phyloP scores from a whole-genome alignment of 1,140 invertebrate genomes.

The Drosophila kepulauana region DNA sequence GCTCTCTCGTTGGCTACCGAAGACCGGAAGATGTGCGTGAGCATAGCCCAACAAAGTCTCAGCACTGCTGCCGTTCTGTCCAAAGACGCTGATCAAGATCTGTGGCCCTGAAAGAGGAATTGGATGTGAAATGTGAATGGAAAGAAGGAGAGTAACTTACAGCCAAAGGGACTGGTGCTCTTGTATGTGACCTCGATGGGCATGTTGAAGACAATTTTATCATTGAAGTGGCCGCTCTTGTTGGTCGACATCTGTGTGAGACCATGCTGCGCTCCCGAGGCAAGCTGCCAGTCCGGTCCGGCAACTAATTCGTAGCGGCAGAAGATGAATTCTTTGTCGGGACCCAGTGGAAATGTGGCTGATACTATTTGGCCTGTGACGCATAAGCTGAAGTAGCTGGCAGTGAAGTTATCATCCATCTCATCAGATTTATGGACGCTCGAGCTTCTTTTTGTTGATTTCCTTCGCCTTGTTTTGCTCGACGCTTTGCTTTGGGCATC shows the following conservation, averaged over 20 bases:
- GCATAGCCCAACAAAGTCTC: constrained; percentile 83
- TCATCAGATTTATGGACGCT: constrained; percentile 10
- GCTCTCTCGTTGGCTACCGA: constrained; percentile 38
- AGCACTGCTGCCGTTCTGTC: constrained; percentile 69
- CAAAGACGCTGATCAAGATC: constrained; percentile 82
- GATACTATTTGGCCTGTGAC: constrained; percentile 80
- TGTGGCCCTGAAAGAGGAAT: constrained; percentile 78
- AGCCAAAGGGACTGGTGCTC: constrained; percentile 84
- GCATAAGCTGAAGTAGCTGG: constrained; percentile 72
- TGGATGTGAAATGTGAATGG: neutral
- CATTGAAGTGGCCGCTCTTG: constrained; percentile 66
- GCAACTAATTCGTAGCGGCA: constrained; percentile 82
- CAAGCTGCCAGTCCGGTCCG: constrained; percentile 81
- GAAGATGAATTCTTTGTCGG: constrained; percentile 75
- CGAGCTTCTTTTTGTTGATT: constrained; percentile 31
- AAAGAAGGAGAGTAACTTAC: constrained; percentile 56
- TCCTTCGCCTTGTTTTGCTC: constrained; percentile 10
- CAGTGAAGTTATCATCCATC: constrained; percentile 59
- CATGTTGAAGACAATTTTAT: constrained; percentile 84
- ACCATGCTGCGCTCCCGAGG: constrained; percentile 75
- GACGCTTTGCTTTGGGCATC: constrained; percentile 48
- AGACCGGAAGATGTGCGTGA: constrained; percentile 79
- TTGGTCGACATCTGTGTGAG: constrained; percentile 81
- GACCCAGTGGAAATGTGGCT: constrained; percentile 77
- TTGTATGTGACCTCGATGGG: constrained; percentile 84